Percentiles rank a stretch among this genome's conserved stretches.
Conservation (phyloP, 1,140 invertebrate species). For the Luehdorfia chinensis region DNA sequence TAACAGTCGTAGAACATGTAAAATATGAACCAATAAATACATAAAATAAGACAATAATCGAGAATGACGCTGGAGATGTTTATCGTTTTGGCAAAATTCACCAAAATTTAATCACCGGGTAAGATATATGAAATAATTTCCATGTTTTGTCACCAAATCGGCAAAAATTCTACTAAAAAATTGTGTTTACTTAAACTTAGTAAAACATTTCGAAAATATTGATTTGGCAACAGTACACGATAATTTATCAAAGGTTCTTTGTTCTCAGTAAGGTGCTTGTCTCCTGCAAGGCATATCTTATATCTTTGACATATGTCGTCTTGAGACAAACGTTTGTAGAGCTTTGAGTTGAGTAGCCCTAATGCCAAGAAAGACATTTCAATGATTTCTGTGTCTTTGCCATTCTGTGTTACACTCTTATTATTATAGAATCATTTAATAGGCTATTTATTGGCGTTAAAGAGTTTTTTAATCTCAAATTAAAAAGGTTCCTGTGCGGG, state of each 20-base stretch:
- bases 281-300: slow-evolving; percentile 27
- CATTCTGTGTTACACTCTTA: no score
- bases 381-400: neutral
- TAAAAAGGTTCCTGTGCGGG: no score
- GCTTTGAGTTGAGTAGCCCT: neutral
- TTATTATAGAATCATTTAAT: no score
- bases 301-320: slow-evolving; percentile 53
- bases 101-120: neutral
- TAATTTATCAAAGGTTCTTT: slow-evolving; percentile 64
- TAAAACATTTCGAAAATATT: slow-evolving; percentile 31
- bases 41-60: no score
- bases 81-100: neutral
- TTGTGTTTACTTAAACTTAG: neutral
- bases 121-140: neutral
- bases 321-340: slow-evolving; percentile 31
- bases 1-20: no score
- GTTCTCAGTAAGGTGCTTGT: slow-evolving; percentile 34
- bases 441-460: no score
- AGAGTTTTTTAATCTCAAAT: no score
- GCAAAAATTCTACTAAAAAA: no score
- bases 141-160: neutral
- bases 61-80: neutral
- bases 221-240: slow-evolving; percentile 45
- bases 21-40: no score
- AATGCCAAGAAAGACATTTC: slow-evolving; percentile 6